phyloP scores from a whole-genome alignment of 2,113 vertebrate species.

The Lynx canadensis region DNA sequence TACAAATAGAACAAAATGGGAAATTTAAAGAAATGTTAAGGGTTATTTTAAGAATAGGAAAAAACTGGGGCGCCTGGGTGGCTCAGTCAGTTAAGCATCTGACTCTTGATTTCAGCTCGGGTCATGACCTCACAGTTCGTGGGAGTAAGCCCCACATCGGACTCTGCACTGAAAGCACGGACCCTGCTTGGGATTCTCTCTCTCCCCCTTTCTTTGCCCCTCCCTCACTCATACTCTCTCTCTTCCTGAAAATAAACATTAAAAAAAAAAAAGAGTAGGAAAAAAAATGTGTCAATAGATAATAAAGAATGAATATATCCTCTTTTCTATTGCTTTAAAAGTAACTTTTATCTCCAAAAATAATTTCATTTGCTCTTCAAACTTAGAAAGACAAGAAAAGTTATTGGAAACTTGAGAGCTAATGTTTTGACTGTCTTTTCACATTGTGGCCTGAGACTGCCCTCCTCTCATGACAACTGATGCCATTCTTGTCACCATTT shows the following conservation, averaged over 20 bases:
- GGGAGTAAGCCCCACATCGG: too few relatives aligned
- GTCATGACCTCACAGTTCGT: too few relatives aligned
- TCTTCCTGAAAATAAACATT: too few relatives aligned
- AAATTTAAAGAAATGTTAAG: background rate
- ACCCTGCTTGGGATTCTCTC: too few relatives aligned
- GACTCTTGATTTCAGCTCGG: too few relatives aligned
- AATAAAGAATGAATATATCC: constrained; percentile 12
- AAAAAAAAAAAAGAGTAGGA: background rate
- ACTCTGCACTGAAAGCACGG: too few relatives aligned
- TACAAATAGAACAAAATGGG: background rate
- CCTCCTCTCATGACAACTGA: background rate
- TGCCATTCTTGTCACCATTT: background rate
- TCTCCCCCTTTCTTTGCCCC: too few relatives aligned
- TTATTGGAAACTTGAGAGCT: background rate
- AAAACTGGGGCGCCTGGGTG: background rate
- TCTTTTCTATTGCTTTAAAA: background rate
- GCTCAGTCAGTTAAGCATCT: too few relatives aligned
- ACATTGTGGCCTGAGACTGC: background rate
- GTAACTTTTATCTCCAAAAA: background rate
- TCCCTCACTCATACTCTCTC: too few relatives aligned
- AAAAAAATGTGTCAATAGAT: background rate
- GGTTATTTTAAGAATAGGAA: constrained; percentile 18
- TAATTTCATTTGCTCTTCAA: constrained; percentile 8
- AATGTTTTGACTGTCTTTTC: background rate
- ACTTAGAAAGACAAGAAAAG: background rate